Conservation (phyloP, 2,888 invertebrate genomes). For the Heteropelma amictum region DNA sequence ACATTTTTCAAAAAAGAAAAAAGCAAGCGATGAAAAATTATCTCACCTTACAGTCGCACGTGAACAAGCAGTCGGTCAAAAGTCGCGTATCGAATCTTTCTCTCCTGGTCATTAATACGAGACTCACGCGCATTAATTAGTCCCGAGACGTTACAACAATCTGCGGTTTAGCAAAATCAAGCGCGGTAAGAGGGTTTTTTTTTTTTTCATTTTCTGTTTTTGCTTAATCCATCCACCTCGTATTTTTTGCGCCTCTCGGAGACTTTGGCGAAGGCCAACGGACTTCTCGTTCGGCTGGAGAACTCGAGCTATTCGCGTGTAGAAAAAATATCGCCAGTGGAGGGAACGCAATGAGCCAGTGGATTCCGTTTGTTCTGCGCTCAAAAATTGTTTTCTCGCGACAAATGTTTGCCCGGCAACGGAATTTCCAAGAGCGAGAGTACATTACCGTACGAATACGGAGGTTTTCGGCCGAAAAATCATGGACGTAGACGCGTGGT, state of each 20-base stretch:
- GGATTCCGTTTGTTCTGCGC: conserved; percentile 14
- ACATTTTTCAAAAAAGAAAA: conserved; percentile 1
- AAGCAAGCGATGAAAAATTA: conserved; percentile 6
- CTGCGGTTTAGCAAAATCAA: neutral
- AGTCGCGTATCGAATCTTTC: conserved; percentile 43
- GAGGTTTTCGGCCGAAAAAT: neutral
- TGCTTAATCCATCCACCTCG: neutral
- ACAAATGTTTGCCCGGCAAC: conserved; percentile 16
- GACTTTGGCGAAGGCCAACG: conserved; percentile 40
- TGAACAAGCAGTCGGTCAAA: conserved; percentile 15
- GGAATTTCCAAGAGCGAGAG: neutral
- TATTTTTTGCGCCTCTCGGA: neutral
- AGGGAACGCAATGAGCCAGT: too few relatives aligned
- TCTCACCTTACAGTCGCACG: conserved; percentile 7
- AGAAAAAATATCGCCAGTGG: too few relatives aligned
- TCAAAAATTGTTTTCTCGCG: conserved; percentile 4
- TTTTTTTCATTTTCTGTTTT: neutral
- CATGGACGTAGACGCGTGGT: neutral
- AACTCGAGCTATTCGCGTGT: conserved; percentile 22
- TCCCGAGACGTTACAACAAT: conserved; percentile 23
- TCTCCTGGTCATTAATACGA: neutral
- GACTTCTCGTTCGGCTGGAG: too few relatives aligned
- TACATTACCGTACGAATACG: neutral
- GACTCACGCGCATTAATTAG: conserved; percentile 45
- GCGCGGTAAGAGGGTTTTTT: neutral